Evolutionary conservation across 2,113 vertebrate genomes (phyloP).

Genomic region (Cyanoliseus patagonus): DNA sequence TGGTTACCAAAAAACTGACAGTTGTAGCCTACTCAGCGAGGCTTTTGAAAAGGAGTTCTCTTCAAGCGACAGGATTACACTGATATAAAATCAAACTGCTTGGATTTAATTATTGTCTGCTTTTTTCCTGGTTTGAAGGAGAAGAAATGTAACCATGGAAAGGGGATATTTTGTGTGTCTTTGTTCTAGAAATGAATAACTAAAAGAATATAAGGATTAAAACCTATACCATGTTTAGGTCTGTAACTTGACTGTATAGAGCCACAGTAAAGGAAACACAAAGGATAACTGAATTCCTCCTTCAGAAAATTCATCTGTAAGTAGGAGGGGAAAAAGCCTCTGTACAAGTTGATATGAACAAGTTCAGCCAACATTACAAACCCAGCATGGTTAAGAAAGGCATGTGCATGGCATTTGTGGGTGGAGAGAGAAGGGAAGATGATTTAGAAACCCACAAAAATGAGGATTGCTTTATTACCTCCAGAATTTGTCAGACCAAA

Average conservation of each 20-base stretch:
- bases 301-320: not conserved
- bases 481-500: conserved; percentile 50
- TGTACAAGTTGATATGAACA: not conserved
- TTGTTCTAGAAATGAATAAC: not conserved
- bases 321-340: fast-evolving
- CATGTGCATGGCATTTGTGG: conserved; percentile 5
- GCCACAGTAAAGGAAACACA: not conserved
- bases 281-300: not conserved
- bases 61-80: not conserved
- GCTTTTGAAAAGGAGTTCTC: not conserved
- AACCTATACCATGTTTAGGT: not conserved
- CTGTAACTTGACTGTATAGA: not conserved
- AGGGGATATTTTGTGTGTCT: not conserved
- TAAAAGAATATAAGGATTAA: not conserved
- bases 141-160: not conserved
- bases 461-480: conserved; percentile 40
- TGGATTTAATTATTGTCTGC: not conserved
- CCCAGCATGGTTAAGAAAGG: not conserved
- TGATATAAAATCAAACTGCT: not conserved
- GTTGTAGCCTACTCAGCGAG: not conserved
- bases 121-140: not conserved
- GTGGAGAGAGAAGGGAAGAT: not conserved
- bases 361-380: conserved; percentile 6
- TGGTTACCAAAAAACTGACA: not conserved
- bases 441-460: conserved; percentile 32